These are phyloP conservation scores for Pogoniulus pusillus DNA, from an alignment of 2,797 vertebrate species.

Conservation along the genomic window DNA sequence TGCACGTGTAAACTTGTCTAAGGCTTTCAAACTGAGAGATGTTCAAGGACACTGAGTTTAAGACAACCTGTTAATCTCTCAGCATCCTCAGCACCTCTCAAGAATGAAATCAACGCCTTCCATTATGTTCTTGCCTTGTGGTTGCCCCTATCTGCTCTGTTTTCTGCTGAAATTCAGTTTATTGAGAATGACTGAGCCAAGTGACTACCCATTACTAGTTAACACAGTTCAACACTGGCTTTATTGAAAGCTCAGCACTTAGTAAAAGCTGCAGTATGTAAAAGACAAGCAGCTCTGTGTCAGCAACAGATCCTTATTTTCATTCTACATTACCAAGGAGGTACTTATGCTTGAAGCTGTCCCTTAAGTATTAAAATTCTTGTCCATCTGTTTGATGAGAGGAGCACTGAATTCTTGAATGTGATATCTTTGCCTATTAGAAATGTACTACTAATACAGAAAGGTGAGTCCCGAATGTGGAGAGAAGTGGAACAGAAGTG, in stretches of 20 bases:
- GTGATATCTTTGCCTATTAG: neutral
- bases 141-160: neutral
- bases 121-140: neutral
- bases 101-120: neutral
- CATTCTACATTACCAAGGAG: neutral
- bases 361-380: neutral
- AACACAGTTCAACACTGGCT: neutral
- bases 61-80: conserved; percentile 11
- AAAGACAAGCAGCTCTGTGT: neutral
- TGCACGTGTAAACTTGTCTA: conserved; percentile 21
- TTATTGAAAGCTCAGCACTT: neutral
- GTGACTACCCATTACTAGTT: neutral
- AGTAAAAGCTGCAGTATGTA: neutral
- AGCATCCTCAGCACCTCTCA: neutral
- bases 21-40: conserved; percentile 7
- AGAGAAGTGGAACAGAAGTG: neutral
- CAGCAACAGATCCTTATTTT: neutral
- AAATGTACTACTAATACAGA: neutral
- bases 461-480: neutral
- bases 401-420: neutral
- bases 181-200: neutral
- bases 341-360: neutral
- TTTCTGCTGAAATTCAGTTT: neutral
- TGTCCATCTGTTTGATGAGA: neutral
- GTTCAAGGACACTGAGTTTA: conserved; percentile 1